Base-by-base conservation (phyloP, 92 coral and sea anemone species). In the Phenganax subtilis region DNA sequence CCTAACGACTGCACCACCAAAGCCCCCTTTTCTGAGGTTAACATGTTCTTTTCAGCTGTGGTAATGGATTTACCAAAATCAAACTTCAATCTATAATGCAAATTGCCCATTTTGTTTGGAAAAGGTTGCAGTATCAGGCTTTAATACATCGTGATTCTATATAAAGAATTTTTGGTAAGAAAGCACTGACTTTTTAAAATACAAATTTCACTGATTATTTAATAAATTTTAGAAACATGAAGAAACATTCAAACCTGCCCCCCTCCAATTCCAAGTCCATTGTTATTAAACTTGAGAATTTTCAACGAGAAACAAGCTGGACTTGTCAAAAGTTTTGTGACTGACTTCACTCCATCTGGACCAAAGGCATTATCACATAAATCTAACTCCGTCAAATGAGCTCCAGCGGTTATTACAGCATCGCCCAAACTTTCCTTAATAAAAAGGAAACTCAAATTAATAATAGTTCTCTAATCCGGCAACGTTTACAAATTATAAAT, bases 281-380 rank as follows among this genome's bases (percentile, higher is more conserved):
- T 94, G 89, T 94, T 94, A 69, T 94, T 92, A 62, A 94, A 88
- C 55, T 90, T 80, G 1, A 94, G 86, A 10, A 89, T 84, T 87
- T 86, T 89, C 87, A 94, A 84, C 0, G 93, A 88, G 84, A 88
- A 94, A 67, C 98, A 94, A 7, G 98, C 90, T 65, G 86, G 85
- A 86, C 98, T 94, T 58, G 96, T 94, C 30, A 94, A 88, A 15
- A 94, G 88, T 51, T 90, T 92, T 31, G 88, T 89, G 72, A 97
- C 93, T 25, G 98, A 97, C 71, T 87, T 92, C 63, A 94, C 96
- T 64, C 98, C 98, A 76, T 94, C 98, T 75, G 98, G 98, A 27
- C 98, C 98, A 92, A 94, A 94, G 12, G 98, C 98, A 87, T 94
- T 94, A 82, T 94, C 98, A 85, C 98, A 92, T 1, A 94, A 88